Evolutionary conservation across 2,113 vertebrate species (phyloP).

Genomic region (Alethe diademata): DNA sequence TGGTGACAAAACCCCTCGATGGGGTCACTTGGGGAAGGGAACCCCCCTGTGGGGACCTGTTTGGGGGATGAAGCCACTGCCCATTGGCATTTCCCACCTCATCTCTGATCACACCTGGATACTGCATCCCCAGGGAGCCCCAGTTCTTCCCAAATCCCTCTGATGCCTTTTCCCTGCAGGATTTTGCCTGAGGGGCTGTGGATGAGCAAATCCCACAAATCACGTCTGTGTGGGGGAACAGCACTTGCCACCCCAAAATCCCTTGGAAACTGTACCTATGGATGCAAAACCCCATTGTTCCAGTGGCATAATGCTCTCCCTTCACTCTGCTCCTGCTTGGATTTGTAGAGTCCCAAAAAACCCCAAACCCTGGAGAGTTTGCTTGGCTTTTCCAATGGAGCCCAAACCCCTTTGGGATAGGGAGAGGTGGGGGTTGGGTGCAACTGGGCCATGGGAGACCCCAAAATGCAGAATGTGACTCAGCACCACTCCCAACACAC

Average conservation of each 20-base stretch:
- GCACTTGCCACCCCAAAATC: background rate
- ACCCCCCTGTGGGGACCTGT: background rate
- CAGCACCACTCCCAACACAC: background rate
- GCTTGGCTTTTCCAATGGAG: background rate
- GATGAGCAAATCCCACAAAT: background rate
- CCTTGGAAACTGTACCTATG: background rate
- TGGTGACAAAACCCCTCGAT: background rate
- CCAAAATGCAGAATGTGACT: background rate
- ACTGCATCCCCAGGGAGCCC: background rate
- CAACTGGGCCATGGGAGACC: background rate
- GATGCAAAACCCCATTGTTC: fast-evolving
- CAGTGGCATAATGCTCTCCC: background rate
- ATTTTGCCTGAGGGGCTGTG: background rate
- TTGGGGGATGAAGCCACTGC: fast-evolving
- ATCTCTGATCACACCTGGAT: background rate
- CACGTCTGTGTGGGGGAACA: fast-evolving
- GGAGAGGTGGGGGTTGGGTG: background rate
- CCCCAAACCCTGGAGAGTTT: background rate
- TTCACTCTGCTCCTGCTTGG: background rate
- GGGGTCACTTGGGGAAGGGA: background rate
- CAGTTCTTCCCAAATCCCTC: background rate
- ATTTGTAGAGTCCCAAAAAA: background rate
- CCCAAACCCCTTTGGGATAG: background rate
- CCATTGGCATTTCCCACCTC: background rate
- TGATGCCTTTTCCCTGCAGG: background rate